Percentiles rank a stretch among this genome's conserved stretches.
These are phyloP conservation scores for Ciconia maguari DNA, from an alignment of 2,113 vertebrate species.

Conservation along the genomic window DNA sequence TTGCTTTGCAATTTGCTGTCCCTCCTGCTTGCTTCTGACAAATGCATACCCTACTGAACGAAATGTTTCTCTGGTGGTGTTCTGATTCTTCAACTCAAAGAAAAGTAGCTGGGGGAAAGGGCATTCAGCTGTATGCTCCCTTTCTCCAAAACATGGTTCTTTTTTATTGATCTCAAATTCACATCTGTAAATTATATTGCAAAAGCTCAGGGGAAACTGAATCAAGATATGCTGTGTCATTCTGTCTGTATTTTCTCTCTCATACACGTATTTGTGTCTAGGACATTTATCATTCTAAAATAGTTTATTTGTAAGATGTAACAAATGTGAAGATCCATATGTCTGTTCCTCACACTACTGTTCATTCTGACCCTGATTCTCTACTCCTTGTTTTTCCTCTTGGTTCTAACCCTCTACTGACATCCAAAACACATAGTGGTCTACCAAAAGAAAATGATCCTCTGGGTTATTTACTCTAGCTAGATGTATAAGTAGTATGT, in stretches of 20 bases:
- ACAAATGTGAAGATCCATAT: not conserved
- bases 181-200: not conserved
- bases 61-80: not conserved
- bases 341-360: not conserved
- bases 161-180: not conserved
- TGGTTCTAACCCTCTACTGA: not conserved
- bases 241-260: not conserved
- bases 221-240: not conserved
- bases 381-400: not conserved
- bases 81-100: conserved; percentile 6
- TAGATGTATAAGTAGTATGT: not conserved
- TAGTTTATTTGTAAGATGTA: not conserved
- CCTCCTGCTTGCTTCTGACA: not conserved
- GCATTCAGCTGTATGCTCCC: not conserved
- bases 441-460: not conserved
- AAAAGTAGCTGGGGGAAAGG: not conserved
- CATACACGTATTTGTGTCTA: not conserved
- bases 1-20: conserved; percentile 10
- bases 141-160: not conserved
- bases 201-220: not conserved
- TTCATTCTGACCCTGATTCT: not conserved
- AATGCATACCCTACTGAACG: not conserved
- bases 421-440: not conserved
- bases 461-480: not conserved
- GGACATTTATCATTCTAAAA: not conserved